These are phyloP conservation scores for Crotalus viridis DNA, from an alignment of 2,113 vertebrate genomes.

Conservation along the genomic window DNA sequence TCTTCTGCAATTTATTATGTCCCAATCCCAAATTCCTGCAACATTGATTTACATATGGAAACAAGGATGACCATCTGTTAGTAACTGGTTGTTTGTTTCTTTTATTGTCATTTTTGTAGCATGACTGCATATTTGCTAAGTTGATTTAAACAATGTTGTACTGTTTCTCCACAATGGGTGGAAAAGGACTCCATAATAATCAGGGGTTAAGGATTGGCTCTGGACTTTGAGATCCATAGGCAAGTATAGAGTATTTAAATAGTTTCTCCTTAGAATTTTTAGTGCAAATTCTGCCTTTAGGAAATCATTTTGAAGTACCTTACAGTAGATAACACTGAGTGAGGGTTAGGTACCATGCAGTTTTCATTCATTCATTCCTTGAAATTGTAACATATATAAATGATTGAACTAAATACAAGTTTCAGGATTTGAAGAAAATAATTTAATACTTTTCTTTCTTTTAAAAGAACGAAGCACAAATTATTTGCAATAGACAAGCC, in stretches of 20 bases:
- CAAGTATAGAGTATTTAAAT: conserved; percentile 32
- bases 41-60: conserved; percentile 30
- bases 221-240: conserved; percentile 31
- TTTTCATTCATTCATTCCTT: conserved; percentile 46
- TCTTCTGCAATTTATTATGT: neutral
- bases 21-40: neutral
- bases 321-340: conserved; percentile 14
- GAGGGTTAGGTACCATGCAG: conserved; percentile 38
- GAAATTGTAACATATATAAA: conserved; percentile 34
- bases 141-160: neutral
- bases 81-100: neutral
- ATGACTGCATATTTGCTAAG: neutral
- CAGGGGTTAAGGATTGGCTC: conserved; percentile 10
- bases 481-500: neutral
- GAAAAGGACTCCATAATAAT: neutral
- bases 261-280: conserved; percentile 21
- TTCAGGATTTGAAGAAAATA: conserved; percentile 8
- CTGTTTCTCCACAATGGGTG: neutral
- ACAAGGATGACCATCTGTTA: neutral
- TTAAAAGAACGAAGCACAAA: neutral
- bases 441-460: neutral
- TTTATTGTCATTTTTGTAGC: conserved; percentile 13
- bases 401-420: conserved; percentile 33
- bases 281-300: neutral
- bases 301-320: neutral